Evolutionary conservation across 2,113 vertebrate genomes (phyloP).

Genomic region (Nyctereutes procyonoides): DNA sequence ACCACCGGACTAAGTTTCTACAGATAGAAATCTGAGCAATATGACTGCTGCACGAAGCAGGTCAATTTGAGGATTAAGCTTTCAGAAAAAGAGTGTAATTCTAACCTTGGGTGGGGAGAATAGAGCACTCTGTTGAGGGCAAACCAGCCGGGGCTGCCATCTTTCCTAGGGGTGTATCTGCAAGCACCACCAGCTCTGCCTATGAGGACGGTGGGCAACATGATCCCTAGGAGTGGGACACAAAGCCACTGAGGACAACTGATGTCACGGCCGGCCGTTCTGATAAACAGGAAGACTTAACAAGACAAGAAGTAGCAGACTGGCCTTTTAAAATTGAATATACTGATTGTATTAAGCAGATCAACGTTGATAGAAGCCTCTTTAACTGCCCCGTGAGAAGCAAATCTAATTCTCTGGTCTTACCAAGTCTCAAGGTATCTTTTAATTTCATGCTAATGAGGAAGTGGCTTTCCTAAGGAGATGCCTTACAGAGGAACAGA

Average conservation of each 20-base stretch:
- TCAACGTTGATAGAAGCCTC: slow-evolving; percentile 24
- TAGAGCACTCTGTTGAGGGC: not conserved
- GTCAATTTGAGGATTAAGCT: slow-evolving; percentile 70
- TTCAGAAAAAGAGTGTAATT: slow-evolving; percentile 46
- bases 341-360: slow-evolving; percentile 28
- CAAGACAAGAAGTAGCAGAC: not conserved
- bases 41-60: slow-evolving; percentile 69
- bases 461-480: slow-evolving; percentile 57
- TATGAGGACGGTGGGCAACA: not conserved
- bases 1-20: slow-evolving; percentile 2
- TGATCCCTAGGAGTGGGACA: not conserved
- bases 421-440: slow-evolving; percentile 66
- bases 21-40: not conserved
- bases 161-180: not conserved
- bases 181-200: not conserved
- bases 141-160: fast-evolving
- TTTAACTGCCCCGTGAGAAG: not conserved
- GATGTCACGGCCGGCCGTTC: not conserved
- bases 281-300: not conserved
- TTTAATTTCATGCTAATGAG: slow-evolving; percentile 64
- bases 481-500: not conserved
- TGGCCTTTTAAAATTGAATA: slow-evolving; percentile 38
- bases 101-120: not conserved
- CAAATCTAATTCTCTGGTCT: slow-evolving; percentile 67
- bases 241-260: not conserved